Base-by-base conservation (phyloP, 1,140 invertebrate genomes). In the Schlechtendalia chinensis region DNA sequence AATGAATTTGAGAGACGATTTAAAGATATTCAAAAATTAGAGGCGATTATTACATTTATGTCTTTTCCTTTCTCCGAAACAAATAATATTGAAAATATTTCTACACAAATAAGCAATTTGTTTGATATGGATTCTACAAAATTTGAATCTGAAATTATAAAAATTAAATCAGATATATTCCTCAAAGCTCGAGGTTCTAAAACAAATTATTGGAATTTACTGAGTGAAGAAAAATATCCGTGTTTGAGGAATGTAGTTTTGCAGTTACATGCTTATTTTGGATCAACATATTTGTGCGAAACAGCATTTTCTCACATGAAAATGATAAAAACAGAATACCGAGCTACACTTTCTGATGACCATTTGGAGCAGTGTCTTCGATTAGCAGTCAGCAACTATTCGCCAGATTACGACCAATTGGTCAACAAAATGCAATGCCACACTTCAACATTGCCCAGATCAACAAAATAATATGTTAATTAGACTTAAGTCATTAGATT, bases 21-120 rank as follows among this genome's bases (percentile, higher is more conserved):
- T 67, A 10, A n/a, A n/a, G n/a, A 12, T 39, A 19, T n/a, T 39
- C 8, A 4, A 4, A 4, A 39, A 39, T 39, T 39, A 4, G 3
- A 39, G 8, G 3, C 32, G 32, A 39, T 67, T 45, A 67, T 67
- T 45, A 67, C 10, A 67, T 67, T 22, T 45, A 67, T 45, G 32
- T 47, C 2, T 67, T 67, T 67, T 67, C 8, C 19, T 45, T 67
- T 45, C 63, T 67, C 32, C 10, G 19, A 67, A 45, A 45, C 11
- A 45, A 67, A 67, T 32, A 67, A 11, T 67, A 67, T 67, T 67
- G 32, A 67, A 67, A 45, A 67, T 67, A 67, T 45, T 67, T 67
- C 32, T 67, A 45, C 32, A 39, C 32, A 63, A 63, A 63, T 63
- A 14, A 63, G 8, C 11, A 65, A 65, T 67, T 67, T 47, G 63